phyloP scores from a whole-genome alignment of 2,888 invertebrate species.

The Eilema caniola region DNA sequence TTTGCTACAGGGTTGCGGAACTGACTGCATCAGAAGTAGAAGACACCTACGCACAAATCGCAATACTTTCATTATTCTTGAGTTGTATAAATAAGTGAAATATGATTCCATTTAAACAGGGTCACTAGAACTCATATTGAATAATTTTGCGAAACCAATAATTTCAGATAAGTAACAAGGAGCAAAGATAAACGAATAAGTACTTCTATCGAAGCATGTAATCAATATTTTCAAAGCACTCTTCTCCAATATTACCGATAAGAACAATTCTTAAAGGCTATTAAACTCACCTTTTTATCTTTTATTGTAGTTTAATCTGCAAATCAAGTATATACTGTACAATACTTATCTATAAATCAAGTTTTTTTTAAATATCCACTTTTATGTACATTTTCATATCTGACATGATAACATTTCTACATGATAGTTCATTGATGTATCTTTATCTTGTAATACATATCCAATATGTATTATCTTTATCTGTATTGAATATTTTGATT shows the following conservation, averaged over 20 bases:
- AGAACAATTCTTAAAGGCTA: constrained; percentile 65
- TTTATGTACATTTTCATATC: constrained; percentile 59
- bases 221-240: constrained; percentile 26
- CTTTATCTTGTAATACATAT: constrained; percentile 67
- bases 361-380: constrained; percentile 60
- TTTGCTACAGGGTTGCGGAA: constrained; percentile 80
- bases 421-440: constrained; percentile 67
- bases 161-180: constrained; percentile 20
- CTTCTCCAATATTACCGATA: constrained; percentile 42
- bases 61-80: constrained; percentile 67
- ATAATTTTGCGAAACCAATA: constrained; percentile 24
- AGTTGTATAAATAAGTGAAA: constrained; percentile 39
- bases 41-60: constrained; percentile 74
- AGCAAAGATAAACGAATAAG: constrained; percentile 20
- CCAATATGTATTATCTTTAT: constrained; percentile 49
- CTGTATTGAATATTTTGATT: constrained; percentile 67
- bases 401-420: constrained; percentile 59
- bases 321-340: constrained; percentile 68
- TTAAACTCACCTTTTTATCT: constrained; percentile 77
- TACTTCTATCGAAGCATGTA: constrained; percentile 17
- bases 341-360: constrained; percentile 80
- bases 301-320: constrained; percentile 75
- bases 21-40: constrained; percentile 68
- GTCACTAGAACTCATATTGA: constrained; percentile 38
- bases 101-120: constrained; percentile 48